Evolutionary conservation across 2,113 vertebrate genomes (phyloP).

Genomic region (Lucifuga dentata): DNA sequence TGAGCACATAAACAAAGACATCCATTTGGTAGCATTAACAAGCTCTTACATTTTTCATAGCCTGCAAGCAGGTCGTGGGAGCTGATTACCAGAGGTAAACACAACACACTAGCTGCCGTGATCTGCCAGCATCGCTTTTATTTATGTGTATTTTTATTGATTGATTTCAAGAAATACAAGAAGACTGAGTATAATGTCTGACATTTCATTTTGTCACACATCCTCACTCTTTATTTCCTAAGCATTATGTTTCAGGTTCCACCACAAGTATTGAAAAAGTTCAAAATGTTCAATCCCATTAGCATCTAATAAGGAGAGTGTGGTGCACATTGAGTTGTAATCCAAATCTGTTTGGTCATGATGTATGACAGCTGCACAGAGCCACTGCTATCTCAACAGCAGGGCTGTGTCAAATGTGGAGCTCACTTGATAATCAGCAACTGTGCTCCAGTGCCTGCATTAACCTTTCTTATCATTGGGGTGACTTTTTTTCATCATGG

Average conservation of each 20-base stretch:
- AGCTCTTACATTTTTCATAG: conserved; percentile 60
- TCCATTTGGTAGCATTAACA: conserved; percentile 46
- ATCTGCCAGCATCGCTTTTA: conserved; percentile 43
- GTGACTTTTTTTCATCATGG: conserved; percentile 53
- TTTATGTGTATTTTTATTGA: conserved; percentile 34
- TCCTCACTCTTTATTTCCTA: neutral
- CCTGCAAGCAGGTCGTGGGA: conserved; percentile 48
- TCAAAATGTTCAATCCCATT: conserved; percentile 37
- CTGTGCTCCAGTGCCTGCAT: conserved; percentile 58
- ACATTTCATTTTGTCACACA: conserved; percentile 15
- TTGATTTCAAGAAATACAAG: conserved; percentile 32
- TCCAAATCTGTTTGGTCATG: conserved; percentile 51
- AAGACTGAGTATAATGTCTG: conserved; percentile 36
- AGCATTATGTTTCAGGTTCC: conserved; percentile 11
- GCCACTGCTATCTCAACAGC: conserved; percentile 43
- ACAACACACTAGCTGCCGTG: conserved; percentile 25
- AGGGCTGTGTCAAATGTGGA: conserved; percentile 38
- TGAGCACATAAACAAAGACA: conserved; percentile 18
- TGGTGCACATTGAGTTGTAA: conserved; percentile 32
- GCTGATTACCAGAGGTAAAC: conserved; percentile 59
- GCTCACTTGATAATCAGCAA: conserved; percentile 65
- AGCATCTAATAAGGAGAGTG: conserved; percentile 27
- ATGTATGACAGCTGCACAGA: conserved; percentile 32
- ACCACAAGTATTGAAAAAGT: conserved; percentile 18
- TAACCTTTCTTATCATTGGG: conserved; percentile 73